Evolutionary conservation across 2,113 vertebrate species (phyloP).

Genomic region (Miniopterus natalensis): DNA sequence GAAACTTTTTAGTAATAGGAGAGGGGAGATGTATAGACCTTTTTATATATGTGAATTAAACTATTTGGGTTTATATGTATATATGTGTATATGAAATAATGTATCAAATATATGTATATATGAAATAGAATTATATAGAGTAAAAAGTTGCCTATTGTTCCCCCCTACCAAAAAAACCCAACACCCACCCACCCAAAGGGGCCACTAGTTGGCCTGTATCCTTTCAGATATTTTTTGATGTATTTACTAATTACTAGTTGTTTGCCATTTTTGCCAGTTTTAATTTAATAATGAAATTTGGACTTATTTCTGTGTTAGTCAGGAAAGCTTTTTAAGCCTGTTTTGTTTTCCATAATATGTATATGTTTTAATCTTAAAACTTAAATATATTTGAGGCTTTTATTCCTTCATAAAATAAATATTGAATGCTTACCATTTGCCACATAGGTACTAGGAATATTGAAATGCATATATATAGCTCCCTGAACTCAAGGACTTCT

Average conservation of each 20-base stretch:
- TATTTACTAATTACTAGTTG: background rate
- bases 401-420: background rate
- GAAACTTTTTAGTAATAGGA: background rate
- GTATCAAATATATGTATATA: background rate
- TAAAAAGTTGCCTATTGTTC: background rate
- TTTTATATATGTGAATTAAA: slow-evolving; percentile 41
- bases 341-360: background rate
- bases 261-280: slow-evolving; percentile 26
- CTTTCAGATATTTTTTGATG: background rate
- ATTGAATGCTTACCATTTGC: background rate
- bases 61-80: background rate
- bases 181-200: background rate
- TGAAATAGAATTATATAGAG: background rate
- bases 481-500: background rate
- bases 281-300: slow-evolving; percentile 26
- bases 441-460: background rate
- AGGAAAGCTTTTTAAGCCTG: background rate
- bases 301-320: background rate
- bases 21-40: background rate
- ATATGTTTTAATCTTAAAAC: background rate
- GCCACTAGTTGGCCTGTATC: background rate
- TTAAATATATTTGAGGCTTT: background rate
- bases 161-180: background rate
- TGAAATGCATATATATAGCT: background rate
- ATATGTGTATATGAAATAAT: background rate